phyloP scores from a whole-genome alignment of 1,140 invertebrate genomes.

The Oryctes rhinoceros region DNA sequence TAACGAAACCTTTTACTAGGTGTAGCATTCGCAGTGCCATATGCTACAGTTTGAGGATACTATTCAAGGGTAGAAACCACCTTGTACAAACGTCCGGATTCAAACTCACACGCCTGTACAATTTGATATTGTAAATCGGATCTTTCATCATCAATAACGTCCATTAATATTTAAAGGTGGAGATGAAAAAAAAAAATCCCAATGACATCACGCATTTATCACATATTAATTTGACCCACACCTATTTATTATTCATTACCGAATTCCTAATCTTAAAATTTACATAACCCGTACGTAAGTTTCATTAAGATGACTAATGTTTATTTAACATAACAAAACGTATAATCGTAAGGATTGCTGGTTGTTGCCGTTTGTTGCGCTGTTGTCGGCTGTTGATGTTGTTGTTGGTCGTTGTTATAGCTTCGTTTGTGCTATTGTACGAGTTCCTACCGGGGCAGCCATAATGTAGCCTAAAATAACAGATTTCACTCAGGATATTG shows the following conservation, averaged over 20 bases:
- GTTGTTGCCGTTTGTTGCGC: slow-evolving; percentile 38
- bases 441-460: background rate
- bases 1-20: too few relatives aligned
- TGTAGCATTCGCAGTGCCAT: too few relatives aligned
- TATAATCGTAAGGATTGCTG: slow-evolving; percentile 55
- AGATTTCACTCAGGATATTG: background rate
- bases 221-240: slow-evolving; percentile 51
- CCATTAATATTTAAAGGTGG: slow-evolving; percentile 44
- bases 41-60: too few relatives aligned
- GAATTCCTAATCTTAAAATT: slow-evolving; percentile 53
- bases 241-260: slow-evolving; percentile 49
- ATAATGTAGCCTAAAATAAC: background rate
- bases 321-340: slow-evolving; percentile 58
- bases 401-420: background rate
- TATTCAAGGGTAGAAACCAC: too few relatives aligned
- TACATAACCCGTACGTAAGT: slow-evolving; percentile 51
- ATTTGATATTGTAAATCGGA: slow-evolving; percentile 43
- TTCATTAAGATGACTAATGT: slow-evolving; percentile 57
- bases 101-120: background rate
- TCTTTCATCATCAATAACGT: slow-evolving; percentile 44
- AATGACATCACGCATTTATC: slow-evolving; percentile 50
- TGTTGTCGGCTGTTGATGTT: slow-evolving; percentile 42
- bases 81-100: too few relatives aligned
- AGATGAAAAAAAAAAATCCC: slow-evolving; percentile 37
- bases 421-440: background rate